Base-by-base conservation (phyloP, 2,888 invertebrate genomes). In the Tiphia femorata region DNA sequence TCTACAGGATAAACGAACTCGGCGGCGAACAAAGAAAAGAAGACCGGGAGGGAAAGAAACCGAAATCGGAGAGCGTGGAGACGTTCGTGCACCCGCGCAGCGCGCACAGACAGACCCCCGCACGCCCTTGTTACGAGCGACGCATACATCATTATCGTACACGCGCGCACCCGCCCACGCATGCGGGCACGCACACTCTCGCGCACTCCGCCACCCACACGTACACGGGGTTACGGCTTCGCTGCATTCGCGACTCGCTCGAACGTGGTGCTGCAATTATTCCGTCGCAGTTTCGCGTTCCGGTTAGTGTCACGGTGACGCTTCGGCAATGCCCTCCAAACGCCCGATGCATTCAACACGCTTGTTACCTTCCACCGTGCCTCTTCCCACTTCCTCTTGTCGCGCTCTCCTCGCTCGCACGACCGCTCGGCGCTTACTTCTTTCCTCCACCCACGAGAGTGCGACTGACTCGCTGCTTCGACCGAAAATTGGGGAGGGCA, bases 251-350 rank as follows among this genome's bases (percentile, higher is more conserved):
- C 64, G 59, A 53, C 55, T 57, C 64, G 60, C 60, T 67, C 67
- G 64, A 62, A 62, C 66, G 67, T 62, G 70, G 57, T 44, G 5
- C 42, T 53, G 72, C 73, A 72, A 72, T 73, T 72, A 72, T 65
- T 64, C 65, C 64, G 12, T 58, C 37, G 62, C 42, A 62, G 61
- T 65, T 59, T 60, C 65, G 69, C 69, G 67, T 68, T 68, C 65
- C 67, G 66, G 60, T 63, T 60, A 73, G 73, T 74, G 76, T 78
- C 76, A 77, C 76, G 75, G 75, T 76, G 76, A 80, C 80, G 80
- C 79, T 79, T 73, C 76, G 78, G 61, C 71, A 75, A 65, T 76
- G 78, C 77, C 77, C 78, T 76, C 76, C 78, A 76, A 79, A 79
- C 73, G 77, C 72, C 77, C 77, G 69, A 76, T 64, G 70, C 72